Evolutionary conservation across 2,888 invertebrate genomes (phyloP), one percentile per base, ranked within the genome.

Genomic region (Petrophora chlorosata): DNA sequence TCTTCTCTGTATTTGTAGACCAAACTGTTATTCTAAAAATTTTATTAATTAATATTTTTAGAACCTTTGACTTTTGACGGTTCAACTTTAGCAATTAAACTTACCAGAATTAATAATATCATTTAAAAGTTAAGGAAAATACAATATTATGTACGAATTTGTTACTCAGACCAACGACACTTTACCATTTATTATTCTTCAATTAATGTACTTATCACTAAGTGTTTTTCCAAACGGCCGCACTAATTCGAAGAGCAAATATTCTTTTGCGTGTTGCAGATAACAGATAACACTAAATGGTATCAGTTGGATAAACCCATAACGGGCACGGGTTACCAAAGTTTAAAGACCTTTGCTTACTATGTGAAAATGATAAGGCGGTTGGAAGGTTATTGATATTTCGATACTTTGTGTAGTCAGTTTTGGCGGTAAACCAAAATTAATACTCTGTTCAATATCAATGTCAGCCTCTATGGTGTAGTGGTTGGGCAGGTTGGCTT

Each of bases 341-440:
- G 66, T 62, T 68, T 60, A 73, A 63, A 68, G 54, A 68, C 67
- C 63, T 67, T 57, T 59, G 51, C 55, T 53, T 61, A 52, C 49
- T 55, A 56, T 62, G 62, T 54, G 67, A 69, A 68, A 53, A 61
- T 59, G 65, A 67, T 68, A 68, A 64, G 35, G 15, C n/a, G 25
- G n/a, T n/a, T n/a, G n/a, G n/a, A n/a, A n/a, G n/a, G n/a, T n/a
- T n/a, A n/a, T n/a, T n/a, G n/a, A n/a, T n/a, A n/a, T n/a, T n/a
- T 22, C 22, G 22, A 8, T 8, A 17, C 17, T 17, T 17, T 17
- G 3, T 17, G 3, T 17, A 4, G 17, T 17, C 3, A 17, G 26
- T 43, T 39, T 36, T 38, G 14, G 33, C 14, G 19, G 10, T 25
- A 8, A 36, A 26, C n/a, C 12, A n/a, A n/a, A n/a, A n/a, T n/a